A percentile compares a stretch with the other conserved stretches of the same genome.
Conservation (phyloP, 2,797 vertebrate species). For the Tamandua tetradactyla region DNA sequence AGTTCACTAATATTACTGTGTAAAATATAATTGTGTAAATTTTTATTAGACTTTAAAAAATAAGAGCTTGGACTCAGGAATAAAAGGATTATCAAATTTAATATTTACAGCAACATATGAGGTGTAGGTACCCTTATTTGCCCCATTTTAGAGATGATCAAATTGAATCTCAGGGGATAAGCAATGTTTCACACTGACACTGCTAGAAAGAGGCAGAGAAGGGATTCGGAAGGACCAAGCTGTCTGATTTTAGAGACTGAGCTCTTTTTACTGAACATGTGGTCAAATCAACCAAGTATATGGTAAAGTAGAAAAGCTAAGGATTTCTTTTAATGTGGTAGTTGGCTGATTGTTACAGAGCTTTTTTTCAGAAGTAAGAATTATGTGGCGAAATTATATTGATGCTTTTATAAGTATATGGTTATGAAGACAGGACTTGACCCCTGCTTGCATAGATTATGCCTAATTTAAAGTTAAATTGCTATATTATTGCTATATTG, state of each 20-base stretch:
- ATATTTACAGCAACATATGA: background rate
- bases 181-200: background rate
- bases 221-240: background rate
- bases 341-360: background rate
- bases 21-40: conserved; percentile 60
- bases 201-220: background rate
- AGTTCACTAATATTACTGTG: conserved; percentile 57
- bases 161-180: background rate
- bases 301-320: background rate
- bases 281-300: background rate
- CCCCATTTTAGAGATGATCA: background rate
- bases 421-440: background rate
- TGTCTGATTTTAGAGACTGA: background rate
- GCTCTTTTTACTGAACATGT: background rate
- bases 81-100: background rate
- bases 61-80: conserved; percentile 24
- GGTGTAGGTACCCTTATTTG: background rate
- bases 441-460: background rate
- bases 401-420: background rate
- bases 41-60: conserved; percentile 69
- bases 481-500: background rate
- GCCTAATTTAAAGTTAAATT: background rate
- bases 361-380: background rate
- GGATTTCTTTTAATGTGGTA: background rate
- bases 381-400: background rate